Evolutionary conservation across 2,113 vertebrate genomes (phyloP).

Genomic region (Burhinus oedicnemus): DNA sequence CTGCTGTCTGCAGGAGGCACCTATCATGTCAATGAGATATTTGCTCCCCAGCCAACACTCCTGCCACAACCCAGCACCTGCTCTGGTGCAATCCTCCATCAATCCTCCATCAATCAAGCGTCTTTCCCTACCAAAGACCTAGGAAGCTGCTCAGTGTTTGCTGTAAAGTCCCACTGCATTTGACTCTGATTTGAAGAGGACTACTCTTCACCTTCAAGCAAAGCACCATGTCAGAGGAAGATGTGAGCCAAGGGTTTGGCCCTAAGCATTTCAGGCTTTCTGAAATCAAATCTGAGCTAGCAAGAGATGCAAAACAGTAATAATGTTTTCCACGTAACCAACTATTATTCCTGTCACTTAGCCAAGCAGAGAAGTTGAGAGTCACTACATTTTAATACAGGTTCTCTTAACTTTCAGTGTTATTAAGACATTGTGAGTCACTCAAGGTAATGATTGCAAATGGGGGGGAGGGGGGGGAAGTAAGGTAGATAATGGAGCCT

Average conservation of each 20-base stretch:
- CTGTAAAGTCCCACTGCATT: neutral
- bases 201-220: neutral
- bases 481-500: constrained; percentile 16
- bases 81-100: neutral
- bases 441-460: constrained; percentile 9
- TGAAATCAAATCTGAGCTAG: neutral
- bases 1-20: neutral
- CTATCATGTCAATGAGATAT: fast-evolving
- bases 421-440: constrained; percentile 21
- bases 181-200: constrained; percentile 57
- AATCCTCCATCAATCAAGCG: neutral
- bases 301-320: neutral
- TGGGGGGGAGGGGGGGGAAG: neutral
- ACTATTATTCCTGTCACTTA: constrained; percentile 4
- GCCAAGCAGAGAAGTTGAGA: neutral
- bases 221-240: neutral
- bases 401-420: neutral
- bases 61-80: neutral
- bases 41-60: neutral
- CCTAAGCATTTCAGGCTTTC: neutral
- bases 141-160: neutral
- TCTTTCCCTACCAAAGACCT: neutral
- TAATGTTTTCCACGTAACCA: neutral
- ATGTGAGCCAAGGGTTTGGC: neutral
- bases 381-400: neutral